Evolutionary conservation across 2,797 vertebrate species (phyloP), one percentile per base, ranked within the genome.

Genomic region (Macropus fuliginosus): DNA sequence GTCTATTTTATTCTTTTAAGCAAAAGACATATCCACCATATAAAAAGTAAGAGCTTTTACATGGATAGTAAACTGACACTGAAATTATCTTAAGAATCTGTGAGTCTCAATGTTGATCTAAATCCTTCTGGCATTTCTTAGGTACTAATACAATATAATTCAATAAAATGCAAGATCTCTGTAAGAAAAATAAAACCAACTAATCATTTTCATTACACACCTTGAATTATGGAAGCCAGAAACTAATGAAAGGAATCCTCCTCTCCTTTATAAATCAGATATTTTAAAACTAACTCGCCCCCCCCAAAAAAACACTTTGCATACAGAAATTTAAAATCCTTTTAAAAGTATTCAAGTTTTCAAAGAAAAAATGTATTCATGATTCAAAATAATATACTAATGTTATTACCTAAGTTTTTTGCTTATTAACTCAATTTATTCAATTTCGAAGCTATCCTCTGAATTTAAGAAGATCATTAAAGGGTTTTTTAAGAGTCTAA

Each of bases 361-460:
- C 66, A 93, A 96, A 95, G 14, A 94, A 96, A 62, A 66, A 54
- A 94, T 54, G 27, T 40, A 66, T 93, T 95, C 9, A 46, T 27
- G 24, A 9, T 50, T 94, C 95, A 93, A 95, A 27, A 93, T 91
- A 90, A 28, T 74, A 96, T 94, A 95, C 66, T 90, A 87, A 27
- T n/a, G 95, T 95, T 74, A 74, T 92, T 91, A 96, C 55, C 95
- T 95, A 59, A 59, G 55, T 46, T 56, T 96, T 91, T 95, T 90
- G 96, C 95, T 92, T 95, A 81, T 81, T 56, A 94, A 56, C 91
- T 96, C 94, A 74, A 94, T 94, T 97, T 95, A 95, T 90, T 97
- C 91, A 96, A 46, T 96, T 96, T 95, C 96, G 55, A 95, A 94
- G n/a, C 56, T 62, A 96, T 95, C 96, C 97, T 91, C 95, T 97